phyloP scores from a whole-genome alignment of 2,113 vertebrate genomes.

The Albula glossodonta region DNA sequence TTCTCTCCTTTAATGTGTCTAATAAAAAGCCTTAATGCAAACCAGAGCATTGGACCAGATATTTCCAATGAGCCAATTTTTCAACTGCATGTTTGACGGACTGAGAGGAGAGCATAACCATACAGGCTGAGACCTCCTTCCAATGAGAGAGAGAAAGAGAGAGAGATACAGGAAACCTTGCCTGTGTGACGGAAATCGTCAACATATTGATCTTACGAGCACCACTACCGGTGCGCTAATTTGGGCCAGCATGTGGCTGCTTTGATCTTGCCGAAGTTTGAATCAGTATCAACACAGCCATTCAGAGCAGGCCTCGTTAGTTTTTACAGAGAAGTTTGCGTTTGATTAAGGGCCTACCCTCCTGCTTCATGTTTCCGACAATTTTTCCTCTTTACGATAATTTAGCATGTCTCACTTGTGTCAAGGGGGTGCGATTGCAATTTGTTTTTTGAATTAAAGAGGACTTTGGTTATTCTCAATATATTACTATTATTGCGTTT shows the following conservation, averaged over 20 bases:
- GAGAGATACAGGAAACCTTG: slow-evolving; percentile 37
- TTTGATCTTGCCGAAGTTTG: slow-evolving; percentile 63
- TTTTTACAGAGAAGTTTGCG: slow-evolving; percentile 52
- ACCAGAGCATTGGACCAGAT: slow-evolving; percentile 58
- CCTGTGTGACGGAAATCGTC: slow-evolving; percentile 41
- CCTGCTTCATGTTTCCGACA: slow-evolving; percentile 26
- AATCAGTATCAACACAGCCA: slow-evolving; percentile 55
- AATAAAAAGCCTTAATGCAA: slow-evolving; percentile 70
- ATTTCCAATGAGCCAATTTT: slow-evolving; percentile 48
- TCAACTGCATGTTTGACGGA: slow-evolving; percentile 35
- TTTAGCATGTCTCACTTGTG: not conserved
- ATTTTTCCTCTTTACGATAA: slow-evolving; percentile 28
- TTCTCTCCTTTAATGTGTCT: slow-evolving; percentile 43
- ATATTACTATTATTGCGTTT: not conserved
- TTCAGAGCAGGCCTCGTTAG: slow-evolving; percentile 44
- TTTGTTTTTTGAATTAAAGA: not conserved
- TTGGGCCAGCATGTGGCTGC: slow-evolving; percentile 51
- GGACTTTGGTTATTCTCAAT: not conserved
- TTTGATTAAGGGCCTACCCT: slow-evolving; percentile 35
- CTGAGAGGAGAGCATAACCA: slow-evolving; percentile 52
- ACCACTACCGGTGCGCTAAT: slow-evolving; percentile 32
- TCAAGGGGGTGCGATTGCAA: not conserved
- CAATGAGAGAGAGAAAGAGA: slow-evolving; percentile 22
- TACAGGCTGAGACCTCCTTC: slow-evolving; percentile 52
- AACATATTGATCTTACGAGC: slow-evolving; percentile 41